A percentile compares a stretch with the other conserved stretches of the same genome.
Evolutionary conservation across 2,797 vertebrate genomes (phyloP).

Genomic region (Cuniculus paca): DNA sequence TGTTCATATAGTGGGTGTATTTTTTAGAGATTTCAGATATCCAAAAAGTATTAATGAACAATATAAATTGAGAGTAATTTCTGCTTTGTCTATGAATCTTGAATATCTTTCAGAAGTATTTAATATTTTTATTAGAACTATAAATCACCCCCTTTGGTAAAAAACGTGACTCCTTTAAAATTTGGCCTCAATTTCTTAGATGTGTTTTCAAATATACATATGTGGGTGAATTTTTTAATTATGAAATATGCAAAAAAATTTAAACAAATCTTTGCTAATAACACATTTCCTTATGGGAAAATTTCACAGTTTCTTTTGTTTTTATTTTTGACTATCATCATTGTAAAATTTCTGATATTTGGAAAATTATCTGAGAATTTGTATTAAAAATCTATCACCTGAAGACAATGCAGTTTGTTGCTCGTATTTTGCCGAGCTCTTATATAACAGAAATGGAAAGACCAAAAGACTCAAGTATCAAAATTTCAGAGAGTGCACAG

Average conservation of each 20-base stretch:
- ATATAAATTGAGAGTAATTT: slow-evolving; percentile 2
- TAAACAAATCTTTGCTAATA: not conserved
- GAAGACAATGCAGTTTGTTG: not conserved
- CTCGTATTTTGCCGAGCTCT: not conserved
- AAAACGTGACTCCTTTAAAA: not conserved
- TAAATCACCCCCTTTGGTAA: not conserved
- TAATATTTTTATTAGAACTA: not conserved
- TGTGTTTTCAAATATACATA: not conserved
- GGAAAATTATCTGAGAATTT: not conserved
- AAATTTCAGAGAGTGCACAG: not conserved
- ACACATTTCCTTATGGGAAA: not conserved
- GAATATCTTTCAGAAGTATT: not conserved
- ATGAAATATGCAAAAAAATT: not conserved
- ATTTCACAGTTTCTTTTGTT: not conserved
- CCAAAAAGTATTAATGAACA: not conserved
- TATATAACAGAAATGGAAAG: not conserved
- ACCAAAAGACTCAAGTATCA: not conserved
- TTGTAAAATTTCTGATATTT: not conserved
- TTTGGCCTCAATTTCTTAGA: not conserved
- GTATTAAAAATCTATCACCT: not conserved
- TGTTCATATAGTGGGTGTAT: not conserved
- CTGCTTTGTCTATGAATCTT: not conserved
- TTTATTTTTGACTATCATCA: not conserved
- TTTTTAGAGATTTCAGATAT: slow-evolving; percentile 32
- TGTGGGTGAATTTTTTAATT: not conserved